Conservation (phyloP, 2,113 vertebrate species). For the Cryptomyrus ogoouensis region DNA sequence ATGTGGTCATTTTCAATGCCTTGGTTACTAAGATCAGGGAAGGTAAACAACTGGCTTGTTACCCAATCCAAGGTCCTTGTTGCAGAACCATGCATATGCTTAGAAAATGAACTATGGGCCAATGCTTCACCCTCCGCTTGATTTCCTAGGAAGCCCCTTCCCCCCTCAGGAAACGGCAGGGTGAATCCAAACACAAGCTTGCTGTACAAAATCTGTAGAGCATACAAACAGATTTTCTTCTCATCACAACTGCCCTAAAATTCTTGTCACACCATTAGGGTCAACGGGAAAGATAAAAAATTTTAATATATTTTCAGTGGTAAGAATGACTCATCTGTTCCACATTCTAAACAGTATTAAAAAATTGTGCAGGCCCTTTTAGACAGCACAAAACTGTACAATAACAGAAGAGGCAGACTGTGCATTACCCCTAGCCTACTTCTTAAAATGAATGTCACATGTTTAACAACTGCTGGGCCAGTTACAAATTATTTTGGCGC, state of each 20-base stretch:
- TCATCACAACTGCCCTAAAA: not conserved
- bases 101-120: slow-evolving; percentile 53
- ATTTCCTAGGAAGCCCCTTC: slow-evolving; percentile 40
- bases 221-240: not conserved
- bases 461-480: not conserved
- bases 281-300: not conserved
- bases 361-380: not conserved
- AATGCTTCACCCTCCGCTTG: slow-evolving; percentile 46
- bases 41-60: slow-evolving; percentile 45
- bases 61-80: slow-evolving; percentile 39
- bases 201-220: not conserved
- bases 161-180: slow-evolving; percentile 19
- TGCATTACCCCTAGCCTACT: not conserved
- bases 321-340: slow-evolving; percentile 43
- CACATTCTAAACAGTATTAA: not conserved
- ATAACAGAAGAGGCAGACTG: not conserved
- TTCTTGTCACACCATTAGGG: not conserved
- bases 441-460: slow-evolving; percentile 28
- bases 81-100: slow-evolving; percentile 52
- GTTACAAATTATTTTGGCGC: slow-evolving; percentile 22
- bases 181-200: not conserved
- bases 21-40: slow-evolving; percentile 44
- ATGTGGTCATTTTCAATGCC: slow-evolving; percentile 37
- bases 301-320: slow-evolving; percentile 6
- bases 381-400: not conserved